These are phyloP conservation scores for Miichthys miiuy DNA, from an alignment of 2,797 vertebrate species.

Conservation along the genomic window DNA sequence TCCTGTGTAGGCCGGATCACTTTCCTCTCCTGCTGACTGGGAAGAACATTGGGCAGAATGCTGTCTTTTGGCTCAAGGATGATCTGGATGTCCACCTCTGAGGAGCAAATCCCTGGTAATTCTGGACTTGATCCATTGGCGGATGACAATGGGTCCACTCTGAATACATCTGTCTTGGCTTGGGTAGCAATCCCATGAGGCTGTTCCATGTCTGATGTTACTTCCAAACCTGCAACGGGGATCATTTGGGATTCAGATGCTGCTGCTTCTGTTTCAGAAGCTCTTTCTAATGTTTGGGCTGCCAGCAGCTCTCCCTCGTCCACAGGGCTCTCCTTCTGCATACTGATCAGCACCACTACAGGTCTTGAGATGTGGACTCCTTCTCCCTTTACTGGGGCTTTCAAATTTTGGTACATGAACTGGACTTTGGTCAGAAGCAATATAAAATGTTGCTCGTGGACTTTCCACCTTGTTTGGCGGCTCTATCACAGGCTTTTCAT, in stretches of 20 bases:
- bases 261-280: slow-evolving; percentile 23
- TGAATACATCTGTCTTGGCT: slow-evolving; percentile 22
- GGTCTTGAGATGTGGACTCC: slow-evolving; percentile 74
- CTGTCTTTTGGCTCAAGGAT: slow-evolving; percentile 49
- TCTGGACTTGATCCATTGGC: slow-evolving; percentile 15
- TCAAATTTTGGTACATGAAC: slow-evolving; percentile 61
- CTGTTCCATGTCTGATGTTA: slow-evolving; percentile 16
- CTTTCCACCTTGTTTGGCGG: slow-evolving; percentile 3
- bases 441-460: slow-evolving; percentile 76
- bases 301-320: slow-evolving; percentile 74
- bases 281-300: slow-evolving; percentile 46
- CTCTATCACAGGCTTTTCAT: slow-evolving; percentile 52
- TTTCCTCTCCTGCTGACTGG: slow-evolving; percentile 55
- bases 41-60: not conserved
- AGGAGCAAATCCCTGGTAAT: slow-evolving; percentile 35
- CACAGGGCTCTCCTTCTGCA: slow-evolving; percentile 83
- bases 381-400: slow-evolving; percentile 76
- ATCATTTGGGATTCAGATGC: slow-evolving; percentile 17
- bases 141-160: slow-evolving; percentile 3
- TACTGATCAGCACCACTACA: slow-evolving; percentile 85
- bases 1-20: slow-evolving; percentile 22
- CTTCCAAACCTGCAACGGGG: slow-evolving; percentile 40
- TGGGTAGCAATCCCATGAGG: not conserved
- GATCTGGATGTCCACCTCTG: slow-evolving; percentile 70
- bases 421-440: slow-evolving; percentile 78